Conservation (phyloP, 2,888 invertebrate genomes). For the Xestia xanthographa region DNA sequence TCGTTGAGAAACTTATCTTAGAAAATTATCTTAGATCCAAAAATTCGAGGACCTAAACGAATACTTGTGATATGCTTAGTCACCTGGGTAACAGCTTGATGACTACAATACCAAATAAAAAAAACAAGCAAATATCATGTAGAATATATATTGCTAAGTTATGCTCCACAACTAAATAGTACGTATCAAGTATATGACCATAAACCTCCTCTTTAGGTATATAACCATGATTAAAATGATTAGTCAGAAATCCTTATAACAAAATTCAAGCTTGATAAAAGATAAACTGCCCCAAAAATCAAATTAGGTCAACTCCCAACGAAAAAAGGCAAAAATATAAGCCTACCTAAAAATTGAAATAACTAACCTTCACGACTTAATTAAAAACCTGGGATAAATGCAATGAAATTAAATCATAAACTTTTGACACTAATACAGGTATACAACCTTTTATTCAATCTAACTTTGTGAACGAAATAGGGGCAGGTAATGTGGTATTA, state of each 20-base stretch:
- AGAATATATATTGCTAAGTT: not conserved
- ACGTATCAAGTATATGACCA: too few relatives aligned
- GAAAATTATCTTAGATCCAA: too few relatives aligned
- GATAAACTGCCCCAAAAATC: constrained; percentile 23
- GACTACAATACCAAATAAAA: not conserved
- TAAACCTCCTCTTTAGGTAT: not conserved
- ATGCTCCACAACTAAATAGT: too few relatives aligned
- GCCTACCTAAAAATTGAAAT: constrained; percentile 37
- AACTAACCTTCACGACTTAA: constrained; percentile 48
- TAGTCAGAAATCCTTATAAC: not conserved
- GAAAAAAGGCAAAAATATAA: constrained; percentile 33
- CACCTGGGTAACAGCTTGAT: not conserved
- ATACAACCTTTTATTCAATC: constrained; percentile 88
- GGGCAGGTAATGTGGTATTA: constrained; percentile 85
- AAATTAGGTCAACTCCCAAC: constrained; percentile 48
- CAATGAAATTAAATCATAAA: constrained; percentile 85
- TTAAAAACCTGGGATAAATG: constrained; percentile 66
- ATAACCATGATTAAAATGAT: not conserved
- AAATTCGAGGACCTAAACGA: too few relatives aligned
- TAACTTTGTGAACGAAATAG: constrained; percentile 86
- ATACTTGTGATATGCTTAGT: not conserved
- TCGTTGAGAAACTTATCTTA: not conserved
- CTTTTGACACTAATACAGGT: constrained; percentile 80
- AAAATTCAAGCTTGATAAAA: constrained; percentile 17
- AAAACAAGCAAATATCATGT: not conserved